Evolutionary conservation across 2,888 invertebrate species (phyloP).

Genomic region (Dicyrtoma fusca): DNA sequence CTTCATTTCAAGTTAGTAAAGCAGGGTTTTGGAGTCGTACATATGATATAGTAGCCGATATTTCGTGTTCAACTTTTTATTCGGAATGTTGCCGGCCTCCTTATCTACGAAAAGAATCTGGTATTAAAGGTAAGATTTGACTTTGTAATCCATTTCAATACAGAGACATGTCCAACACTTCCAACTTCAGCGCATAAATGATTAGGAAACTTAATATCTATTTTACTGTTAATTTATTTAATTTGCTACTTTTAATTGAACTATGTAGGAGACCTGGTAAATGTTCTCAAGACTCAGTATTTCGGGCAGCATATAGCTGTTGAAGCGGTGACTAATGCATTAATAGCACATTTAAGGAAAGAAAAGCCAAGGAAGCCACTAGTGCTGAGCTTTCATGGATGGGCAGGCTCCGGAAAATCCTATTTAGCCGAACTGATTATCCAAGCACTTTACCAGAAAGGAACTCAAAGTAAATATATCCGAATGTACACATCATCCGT

Average conservation of each 20-base stretch:
- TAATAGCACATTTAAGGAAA: constrained; percentile 61
- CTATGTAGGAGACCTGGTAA: constrained; percentile 35
- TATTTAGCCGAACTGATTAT: constrained; percentile 46
- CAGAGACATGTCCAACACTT: too few relatives aligned
- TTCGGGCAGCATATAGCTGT: constrained; percentile 64
- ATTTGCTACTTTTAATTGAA: not conserved
- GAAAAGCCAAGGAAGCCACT: constrained; percentile 62
- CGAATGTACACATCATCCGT: constrained; percentile 45
- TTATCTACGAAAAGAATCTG: constrained; percentile 23
- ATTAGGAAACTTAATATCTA: too few relatives aligned
- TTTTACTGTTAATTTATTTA: too few relatives aligned
- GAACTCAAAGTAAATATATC: constrained; percentile 54
- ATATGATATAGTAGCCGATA: constrained; percentile 9
- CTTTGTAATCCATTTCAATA: too few relatives aligned
- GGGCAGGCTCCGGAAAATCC: constrained; percentile 60
- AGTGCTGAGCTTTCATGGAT: constrained; percentile 66
- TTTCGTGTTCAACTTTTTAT: constrained; percentile 25
- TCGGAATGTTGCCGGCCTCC: constrained; percentile 44
- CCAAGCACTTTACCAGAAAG: constrained; percentile 56
- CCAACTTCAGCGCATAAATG: too few relatives aligned
- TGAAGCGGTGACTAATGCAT: constrained; percentile 60
- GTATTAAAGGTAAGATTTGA: constrained; percentile 37
- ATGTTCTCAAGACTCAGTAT: constrained; percentile 43
- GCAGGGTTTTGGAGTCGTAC: too few relatives aligned
- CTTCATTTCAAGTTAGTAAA: too few relatives aligned